Percentiles rank a stretch among this genome's conserved stretches.
These are phyloP conservation scores for Desoria tigrina DNA, from an alignment of 2,888 invertebrate genomes.

Conservation along the genomic window DNA sequence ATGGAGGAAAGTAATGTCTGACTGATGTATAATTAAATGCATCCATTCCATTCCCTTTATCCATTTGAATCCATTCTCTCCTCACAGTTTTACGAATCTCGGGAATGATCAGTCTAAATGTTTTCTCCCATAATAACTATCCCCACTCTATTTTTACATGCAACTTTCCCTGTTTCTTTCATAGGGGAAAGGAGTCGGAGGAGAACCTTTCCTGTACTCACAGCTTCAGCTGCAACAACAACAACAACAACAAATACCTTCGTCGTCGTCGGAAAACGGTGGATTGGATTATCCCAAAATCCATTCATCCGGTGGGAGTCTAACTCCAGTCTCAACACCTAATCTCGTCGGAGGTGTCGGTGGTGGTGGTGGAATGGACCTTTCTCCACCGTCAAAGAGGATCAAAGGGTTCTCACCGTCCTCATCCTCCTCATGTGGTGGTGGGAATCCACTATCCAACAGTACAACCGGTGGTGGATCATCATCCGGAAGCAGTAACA, in stretches of 20 bases:
- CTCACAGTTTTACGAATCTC: slow-evolving; percentile 16
- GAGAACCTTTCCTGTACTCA: slow-evolving; percentile 1
- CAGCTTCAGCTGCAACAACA: slow-evolving; percentile 13
- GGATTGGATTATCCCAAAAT: slow-evolving; percentile 48
- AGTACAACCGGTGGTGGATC: neutral
- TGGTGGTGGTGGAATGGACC: slow-evolving; percentile 45
- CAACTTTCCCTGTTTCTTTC: slow-evolving; percentile 31
- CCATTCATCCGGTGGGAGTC: slow-evolving; percentile 15
- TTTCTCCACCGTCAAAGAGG: slow-evolving; percentile 44
- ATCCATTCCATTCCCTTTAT: slow-evolving; percentile 45
- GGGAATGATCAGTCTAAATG: slow-evolving; percentile 16
- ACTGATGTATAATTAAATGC: slow-evolving; percentile 51
- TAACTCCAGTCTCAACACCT: slow-evolving; percentile 8
- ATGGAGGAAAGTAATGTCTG: slow-evolving; percentile 21
- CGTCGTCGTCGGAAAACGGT: slow-evolving; percentile 22
- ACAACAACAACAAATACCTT: too few relatives aligned
- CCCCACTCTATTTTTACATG: neutral
- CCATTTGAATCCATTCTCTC: slow-evolving; percentile 35
- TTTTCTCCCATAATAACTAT: neutral
- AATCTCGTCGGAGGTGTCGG: slow-evolving; percentile 17
- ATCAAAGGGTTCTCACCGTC: slow-evolving; percentile 37
- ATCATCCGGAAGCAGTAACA: neutral
- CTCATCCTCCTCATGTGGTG: neutral
- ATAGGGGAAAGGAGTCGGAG: slow-evolving; percentile 43
- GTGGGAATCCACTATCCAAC: too few relatives aligned